Base-by-base conservation (phyloP, 2,888 invertebrate genomes). In the Thelaira solivaga region DNA sequence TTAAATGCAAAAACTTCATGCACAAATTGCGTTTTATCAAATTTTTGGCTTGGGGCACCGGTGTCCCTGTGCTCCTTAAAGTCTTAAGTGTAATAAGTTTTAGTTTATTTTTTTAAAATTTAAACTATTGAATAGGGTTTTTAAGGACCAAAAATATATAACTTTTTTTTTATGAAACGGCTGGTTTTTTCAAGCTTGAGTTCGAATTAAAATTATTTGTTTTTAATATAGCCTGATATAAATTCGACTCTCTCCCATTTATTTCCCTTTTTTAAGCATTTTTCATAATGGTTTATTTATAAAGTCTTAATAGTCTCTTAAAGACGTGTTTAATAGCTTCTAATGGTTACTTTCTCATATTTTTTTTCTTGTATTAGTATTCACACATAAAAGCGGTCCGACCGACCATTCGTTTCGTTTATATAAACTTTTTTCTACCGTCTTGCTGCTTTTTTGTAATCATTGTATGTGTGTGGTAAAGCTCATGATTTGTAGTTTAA, bases 271-370 rank as follows among this genome's bases (percentile, higher is more conserved):
- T 45, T 24, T 34, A 0, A 43, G 31, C 36, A 43, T 55, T 53
- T 71, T 55, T 64, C 55, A 74, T 71, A 65, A 74, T 74, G 78
- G 78, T 74, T 78, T 78, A 65, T 81, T 76, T 79, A 81, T 80
- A 73, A 77, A 73, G 79, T 76, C 81, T 78, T 82, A 81, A 82
- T 81, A 80, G 81, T 62, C 75, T 80, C 76, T 80, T 81, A 81
- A 82, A 82, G 81, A 81, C 76, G 81, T 82, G 81, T 76, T 79
- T 80, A 81, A 80, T 81, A 74, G 77, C 67, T 65, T 75, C 73
- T 65, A 67, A 75, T 71, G 68, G 78, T 61, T 69, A 67, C 55
- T 69, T 74, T 49, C 55, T 67, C 55, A 41, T n/a, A n/a, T 31
- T 22, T 4, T 18, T 31, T 49, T 43, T 16, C 2, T 18, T 51